Percentiles rank a stretch among this genome's conserved stretches.
Evolutionary conservation across 1,140 invertebrate genomes (phyloP).

Genomic region (Pomacea maculata): DNA sequence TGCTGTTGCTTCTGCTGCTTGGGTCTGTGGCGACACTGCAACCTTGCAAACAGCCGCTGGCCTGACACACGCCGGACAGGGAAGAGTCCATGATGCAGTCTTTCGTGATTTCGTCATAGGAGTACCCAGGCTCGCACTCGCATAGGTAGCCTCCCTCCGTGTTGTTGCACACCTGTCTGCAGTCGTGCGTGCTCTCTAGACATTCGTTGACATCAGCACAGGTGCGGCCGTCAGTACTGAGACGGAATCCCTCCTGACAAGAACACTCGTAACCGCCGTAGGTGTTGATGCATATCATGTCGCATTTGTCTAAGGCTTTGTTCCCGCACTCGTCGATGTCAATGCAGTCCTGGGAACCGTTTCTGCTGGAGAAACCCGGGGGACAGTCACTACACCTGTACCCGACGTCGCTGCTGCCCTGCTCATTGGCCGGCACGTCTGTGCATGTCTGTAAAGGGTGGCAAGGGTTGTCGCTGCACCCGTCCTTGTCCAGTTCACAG

Average conservation of each 20-base stretch:
- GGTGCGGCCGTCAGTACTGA: constrained; percentile 1
- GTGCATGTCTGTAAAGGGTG: constrained; percentile 11
- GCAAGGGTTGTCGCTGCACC: constrained; percentile 28
- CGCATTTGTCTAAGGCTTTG: constrained; percentile 66
- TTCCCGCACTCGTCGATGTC: constrained; percentile 25
- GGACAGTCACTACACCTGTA: constrained; percentile 22
- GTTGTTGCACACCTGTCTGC: constrained; percentile 54
- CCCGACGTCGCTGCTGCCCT: background rate
- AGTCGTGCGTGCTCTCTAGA: constrained; percentile 43
- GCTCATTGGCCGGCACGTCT: constrained; percentile 17
- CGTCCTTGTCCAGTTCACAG: constrained; percentile 28
- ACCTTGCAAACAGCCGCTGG: background rate
- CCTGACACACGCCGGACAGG: background rate
- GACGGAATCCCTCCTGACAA: constrained; percentile 35
- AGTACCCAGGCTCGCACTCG: constrained; percentile 36
- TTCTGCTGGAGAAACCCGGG: background rate
- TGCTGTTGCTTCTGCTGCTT: background rate
- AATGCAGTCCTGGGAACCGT: background rate
- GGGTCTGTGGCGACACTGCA: background rate
- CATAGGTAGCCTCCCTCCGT: constrained; percentile 41
- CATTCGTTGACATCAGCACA: constrained; percentile 62
- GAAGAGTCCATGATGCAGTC: background rate
- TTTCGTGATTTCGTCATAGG: background rate
- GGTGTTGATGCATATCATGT: constrained; percentile 36
- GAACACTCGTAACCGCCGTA: constrained; percentile 36